Conservation (phyloP, 2,888 invertebrate species). For the Vannuccia rotundouncinata region DNA sequence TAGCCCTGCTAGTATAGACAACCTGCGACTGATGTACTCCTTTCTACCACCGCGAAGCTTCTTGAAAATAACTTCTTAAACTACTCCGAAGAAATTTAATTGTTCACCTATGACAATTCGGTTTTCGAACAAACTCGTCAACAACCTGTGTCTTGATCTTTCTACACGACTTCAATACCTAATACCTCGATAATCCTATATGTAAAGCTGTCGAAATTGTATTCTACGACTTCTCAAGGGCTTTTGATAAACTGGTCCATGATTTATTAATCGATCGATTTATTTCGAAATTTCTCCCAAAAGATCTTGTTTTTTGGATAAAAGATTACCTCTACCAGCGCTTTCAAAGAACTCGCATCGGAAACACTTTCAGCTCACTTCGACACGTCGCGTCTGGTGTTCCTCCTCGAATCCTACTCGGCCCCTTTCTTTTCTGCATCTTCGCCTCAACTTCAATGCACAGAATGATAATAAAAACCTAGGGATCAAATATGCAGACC, state of each 20-base stretch:
- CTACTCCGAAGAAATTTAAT: not conserved
- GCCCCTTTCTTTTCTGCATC: not conserved
- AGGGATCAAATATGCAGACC: not conserved
- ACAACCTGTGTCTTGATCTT: not conserved
- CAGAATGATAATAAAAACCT: not conserved
- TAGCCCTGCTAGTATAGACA: slow-evolving; percentile 16
- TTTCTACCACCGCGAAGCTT: not conserved
- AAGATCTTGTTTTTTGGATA: not conserved
- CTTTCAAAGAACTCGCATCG: not conserved
- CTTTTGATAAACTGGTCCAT: not conserved
- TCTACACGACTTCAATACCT: not conserved
- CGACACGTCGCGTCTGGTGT: not conserved
- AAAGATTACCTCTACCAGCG: not conserved
- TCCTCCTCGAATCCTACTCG: not conserved
- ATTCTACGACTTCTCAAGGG: not conserved
- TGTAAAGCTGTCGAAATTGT: not conserved
- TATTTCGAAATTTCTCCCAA: not conserved
- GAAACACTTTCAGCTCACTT: not conserved
- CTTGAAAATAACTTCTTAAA: not conserved
- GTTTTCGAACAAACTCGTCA: not conserved
- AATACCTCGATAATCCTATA: not conserved
- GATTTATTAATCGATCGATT: not conserved
- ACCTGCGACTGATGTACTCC: too few species aligned
- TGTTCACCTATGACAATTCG: not conserved
- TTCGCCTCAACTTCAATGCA: not conserved